These are phyloP conservation scores for Rhingia campestris DNA, from an alignment of 2,888 invertebrate species.

Conservation along the genomic window DNA sequence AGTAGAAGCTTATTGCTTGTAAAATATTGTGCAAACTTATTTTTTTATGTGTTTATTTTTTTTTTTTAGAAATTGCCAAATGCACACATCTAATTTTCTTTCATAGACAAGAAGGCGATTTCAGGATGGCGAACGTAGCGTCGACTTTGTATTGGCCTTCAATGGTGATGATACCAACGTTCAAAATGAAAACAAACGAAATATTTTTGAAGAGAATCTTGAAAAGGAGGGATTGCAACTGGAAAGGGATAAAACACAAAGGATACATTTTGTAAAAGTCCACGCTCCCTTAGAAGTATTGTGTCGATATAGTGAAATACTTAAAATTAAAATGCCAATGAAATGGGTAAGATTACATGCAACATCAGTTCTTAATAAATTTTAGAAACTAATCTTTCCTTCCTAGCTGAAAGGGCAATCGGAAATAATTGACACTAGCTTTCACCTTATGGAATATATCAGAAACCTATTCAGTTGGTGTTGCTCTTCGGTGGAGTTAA, in stretches of 20 bases:
- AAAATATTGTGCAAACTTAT: constrained; percentile 15
- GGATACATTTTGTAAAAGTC: constrained; percentile 88
- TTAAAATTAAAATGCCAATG: constrained; percentile 90
- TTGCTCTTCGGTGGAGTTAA: constrained; percentile 85
- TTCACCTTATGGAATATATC: constrained; percentile 82
- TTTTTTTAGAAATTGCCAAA: background rate
- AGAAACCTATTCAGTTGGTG: constrained; percentile 83
- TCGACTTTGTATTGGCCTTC: constrained; percentile 87
- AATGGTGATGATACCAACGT: constrained; percentile 81
- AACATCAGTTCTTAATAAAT: constrained; percentile 13
- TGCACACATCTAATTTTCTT: background rate
- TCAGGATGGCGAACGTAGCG: constrained; percentile 83
- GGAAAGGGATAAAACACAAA: constrained; percentile 86
- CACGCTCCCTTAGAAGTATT: constrained; percentile 89
- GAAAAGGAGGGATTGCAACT: constrained; percentile 85
- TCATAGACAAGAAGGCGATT: constrained; percentile 84
- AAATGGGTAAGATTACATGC: constrained; percentile 84
- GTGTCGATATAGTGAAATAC: constrained; percentile 88
- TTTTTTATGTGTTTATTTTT: constrained; percentile 8
- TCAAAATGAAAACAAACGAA: constrained; percentile 82
- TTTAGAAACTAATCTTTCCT: constrained; percentile 11
- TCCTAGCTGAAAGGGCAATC: constrained; percentile 82
- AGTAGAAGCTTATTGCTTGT: constrained; percentile 11
- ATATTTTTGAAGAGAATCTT: constrained; percentile 86
- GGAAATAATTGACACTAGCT: constrained; percentile 80